phyloP scores from a whole-genome alignment of 2,888 invertebrate genomes.

The Ochropleura plecta region DNA sequence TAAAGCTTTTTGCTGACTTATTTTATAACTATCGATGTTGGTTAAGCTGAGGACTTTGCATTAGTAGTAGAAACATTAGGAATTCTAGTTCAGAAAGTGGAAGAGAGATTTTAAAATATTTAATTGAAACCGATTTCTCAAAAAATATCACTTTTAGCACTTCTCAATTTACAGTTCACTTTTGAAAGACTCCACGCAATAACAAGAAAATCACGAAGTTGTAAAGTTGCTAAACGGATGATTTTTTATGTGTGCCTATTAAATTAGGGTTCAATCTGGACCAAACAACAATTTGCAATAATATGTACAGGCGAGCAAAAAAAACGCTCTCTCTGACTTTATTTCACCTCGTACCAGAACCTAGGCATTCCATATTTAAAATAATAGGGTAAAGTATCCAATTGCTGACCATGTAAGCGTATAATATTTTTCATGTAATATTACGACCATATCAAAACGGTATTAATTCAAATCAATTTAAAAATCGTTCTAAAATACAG shows the following conservation, averaged over 20 bases:
- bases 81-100: background rate
- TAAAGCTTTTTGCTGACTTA: too few species aligned
- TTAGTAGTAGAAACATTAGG: too few species aligned
- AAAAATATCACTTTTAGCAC: slow-evolving; percentile 39
- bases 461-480: background rate
- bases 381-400: slow-evolving; percentile 19
- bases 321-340: background rate
- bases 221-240: slow-evolving; percentile 10
- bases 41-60: too few species aligned
- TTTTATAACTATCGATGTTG: too few species aligned
- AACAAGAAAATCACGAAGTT: slow-evolving; percentile 48
- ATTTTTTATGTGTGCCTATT: background rate
- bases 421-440: background rate
- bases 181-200: slow-evolving; percentile 24
- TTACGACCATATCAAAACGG: background rate
- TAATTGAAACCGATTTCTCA: background rate
- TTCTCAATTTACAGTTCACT: slow-evolving; percentile 13
- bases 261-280: slow-evolving; percentile 12
- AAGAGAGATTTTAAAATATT: background rate
- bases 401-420: background rate
- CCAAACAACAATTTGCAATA: background rate
- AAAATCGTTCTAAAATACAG: background rate
- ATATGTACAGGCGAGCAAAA: background rate
- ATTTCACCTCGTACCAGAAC: background rate
- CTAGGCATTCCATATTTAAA: background rate